Evolutionary conservation across 2,113 vertebrate species (phyloP).

Genomic region (Etheostoma spectabile): DNA sequence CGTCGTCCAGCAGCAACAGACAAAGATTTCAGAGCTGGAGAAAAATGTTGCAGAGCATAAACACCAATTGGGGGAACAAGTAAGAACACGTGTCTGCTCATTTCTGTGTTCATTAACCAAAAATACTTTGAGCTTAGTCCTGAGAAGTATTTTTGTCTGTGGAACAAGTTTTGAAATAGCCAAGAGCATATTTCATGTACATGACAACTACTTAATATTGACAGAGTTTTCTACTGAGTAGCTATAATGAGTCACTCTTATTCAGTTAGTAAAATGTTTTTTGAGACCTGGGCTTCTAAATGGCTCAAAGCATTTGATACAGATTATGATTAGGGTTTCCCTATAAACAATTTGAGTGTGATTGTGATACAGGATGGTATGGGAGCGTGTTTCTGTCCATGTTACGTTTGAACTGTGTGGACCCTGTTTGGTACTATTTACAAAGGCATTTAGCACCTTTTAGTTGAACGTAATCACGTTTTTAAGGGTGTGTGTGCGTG

Average conservation of each 20-base stretch:
- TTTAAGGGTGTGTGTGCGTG: too few relatives aligned
- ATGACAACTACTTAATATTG: not conserved
- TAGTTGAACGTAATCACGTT: too few relatives aligned
- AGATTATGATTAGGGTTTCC: not conserved
- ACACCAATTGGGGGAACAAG: slow-evolving; percentile 97
- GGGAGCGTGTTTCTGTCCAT: too few relatives aligned
- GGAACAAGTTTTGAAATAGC: not conserved
- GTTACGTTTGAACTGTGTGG: too few relatives aligned
- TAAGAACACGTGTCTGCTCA: slow-evolving; percentile 54
- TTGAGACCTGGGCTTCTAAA: not conserved
- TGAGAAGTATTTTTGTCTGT: not conserved
- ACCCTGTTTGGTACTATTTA: too few relatives aligned
- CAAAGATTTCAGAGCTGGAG: slow-evolving; percentile 94
- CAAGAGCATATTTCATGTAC: not conserved
- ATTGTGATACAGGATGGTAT: not conserved
- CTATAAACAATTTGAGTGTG: too few relatives aligned
- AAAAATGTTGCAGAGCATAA: slow-evolving; percentile 94
- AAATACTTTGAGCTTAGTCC: not conserved
- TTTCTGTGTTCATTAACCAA: not conserved
- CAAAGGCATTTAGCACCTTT: too few relatives aligned
- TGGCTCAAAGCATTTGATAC: not conserved
- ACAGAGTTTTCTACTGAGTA: not conserved
- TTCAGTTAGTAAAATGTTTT: not conserved
- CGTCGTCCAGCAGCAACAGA: slow-evolving; percentile 95
- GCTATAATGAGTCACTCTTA: not conserved